Percentiles rank a stretch among this genome's conserved stretches.
These are phyloP conservation scores for Pilophorus perplexus DNA, from an alignment of 2,888 invertebrate genomes.

Conservation along the genomic window DNA sequence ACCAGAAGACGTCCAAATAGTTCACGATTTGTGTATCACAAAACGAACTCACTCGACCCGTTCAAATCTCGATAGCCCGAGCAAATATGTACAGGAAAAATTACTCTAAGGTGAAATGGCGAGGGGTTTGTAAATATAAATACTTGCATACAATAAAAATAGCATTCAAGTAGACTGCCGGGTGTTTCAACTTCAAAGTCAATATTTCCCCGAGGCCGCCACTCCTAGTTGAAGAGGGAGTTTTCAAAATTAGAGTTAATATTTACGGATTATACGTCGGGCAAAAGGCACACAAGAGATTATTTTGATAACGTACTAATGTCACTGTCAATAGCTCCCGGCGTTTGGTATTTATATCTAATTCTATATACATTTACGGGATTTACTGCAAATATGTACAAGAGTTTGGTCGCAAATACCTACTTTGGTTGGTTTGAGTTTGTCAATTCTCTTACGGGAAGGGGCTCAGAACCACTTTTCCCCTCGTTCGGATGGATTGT, in stretches of 20 bases:
- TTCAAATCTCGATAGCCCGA: too few relatives aligned
- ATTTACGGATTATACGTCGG: constrained; percentile 32
- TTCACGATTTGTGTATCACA: too few relatives aligned
- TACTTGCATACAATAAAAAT: constrained; percentile 21
- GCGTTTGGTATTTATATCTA: constrained; percentile 34
- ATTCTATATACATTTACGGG: constrained; percentile 34
- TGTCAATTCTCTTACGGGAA: neutral
- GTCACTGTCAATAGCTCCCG: constrained; percentile 31
- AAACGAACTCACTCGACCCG: too few relatives aligned
- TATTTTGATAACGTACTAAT: constrained; percentile 36
- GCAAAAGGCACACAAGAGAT: constrained; percentile 37
- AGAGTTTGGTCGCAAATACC: constrained; percentile 34
- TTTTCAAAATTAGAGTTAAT: constrained; percentile 23
- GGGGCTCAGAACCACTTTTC: too few relatives aligned
- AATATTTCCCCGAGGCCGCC: constrained; percentile 23
- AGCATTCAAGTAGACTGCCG: constrained; percentile 6
- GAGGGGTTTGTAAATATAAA: too few relatives aligned
- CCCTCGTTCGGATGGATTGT: neutral
- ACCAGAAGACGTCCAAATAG: too few relatives aligned
- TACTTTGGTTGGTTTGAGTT: constrained; percentile 29
- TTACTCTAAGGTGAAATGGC: too few relatives aligned
- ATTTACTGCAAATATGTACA: constrained; percentile 35
- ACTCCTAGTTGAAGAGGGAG: constrained; percentile 27
- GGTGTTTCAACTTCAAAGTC: constrained; percentile 18
- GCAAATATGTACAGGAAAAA: too few relatives aligned